Evolutionary conservation across 1,140 invertebrate genomes (phyloP), one percentile per base, ranked within the genome.

Genomic region (Halyomorpha halys): DNA sequence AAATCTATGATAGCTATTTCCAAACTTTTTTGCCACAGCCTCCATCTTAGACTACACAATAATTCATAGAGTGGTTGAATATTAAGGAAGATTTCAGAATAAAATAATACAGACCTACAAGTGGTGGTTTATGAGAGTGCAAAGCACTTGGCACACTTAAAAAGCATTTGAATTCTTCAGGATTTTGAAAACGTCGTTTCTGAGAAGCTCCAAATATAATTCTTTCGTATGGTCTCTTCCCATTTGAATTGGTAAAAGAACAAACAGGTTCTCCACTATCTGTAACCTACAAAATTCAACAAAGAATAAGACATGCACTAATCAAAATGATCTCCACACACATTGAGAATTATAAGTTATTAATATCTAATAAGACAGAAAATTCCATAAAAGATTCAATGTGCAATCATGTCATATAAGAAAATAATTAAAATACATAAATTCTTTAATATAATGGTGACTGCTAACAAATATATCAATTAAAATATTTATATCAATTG

Each of bases 111-210:
- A 61, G 74, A 80, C 81, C 78, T 69, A 74, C 69, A 39, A 93
- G 71, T 8, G 87, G 86, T 60, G 91, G 91, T 76, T 97, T 97
- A 71, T 94, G 90, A 13, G 92, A 96, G 78, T 96, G 91, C 59
- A 94, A 76, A 30, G 86, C 85, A 78, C 90, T 94, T 1, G 94
- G 92, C n/a, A 95, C 76, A 75, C 90, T 94, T 15, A 89, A 72
- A 59, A 95, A 73, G 23, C 91, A 68, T 74, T 83, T 82, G 14
- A 78, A 74, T 69, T 81, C 72, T 30, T 70, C 67, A 75, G 79
- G 69, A 23, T 80, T 73, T 59, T 72, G 70, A 49, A 68, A 49
- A 9, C 74, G 45, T 62, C 70, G 68, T 30, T 76, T 69, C 18
- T 62, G 54, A 60, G 67, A 75, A 72, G 79, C 76, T 66, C 83